Conservation (phyloP, 1,140 invertebrate species). For the Leptopilina boulardi region DNA sequence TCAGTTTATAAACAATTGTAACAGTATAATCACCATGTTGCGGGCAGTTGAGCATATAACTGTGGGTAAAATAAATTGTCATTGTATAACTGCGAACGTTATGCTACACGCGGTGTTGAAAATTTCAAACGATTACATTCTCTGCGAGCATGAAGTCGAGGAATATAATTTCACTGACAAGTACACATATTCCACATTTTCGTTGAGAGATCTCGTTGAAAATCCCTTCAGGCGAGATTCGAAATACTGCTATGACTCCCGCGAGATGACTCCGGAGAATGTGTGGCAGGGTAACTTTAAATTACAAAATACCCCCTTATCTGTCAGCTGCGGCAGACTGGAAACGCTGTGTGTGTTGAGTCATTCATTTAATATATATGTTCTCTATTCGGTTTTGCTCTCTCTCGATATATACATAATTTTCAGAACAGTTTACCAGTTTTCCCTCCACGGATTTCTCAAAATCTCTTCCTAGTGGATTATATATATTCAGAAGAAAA, state of each 20-base stretch:
- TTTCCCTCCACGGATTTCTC: no score
- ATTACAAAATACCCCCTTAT: conserved; percentile 8
- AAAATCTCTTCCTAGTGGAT: no score
- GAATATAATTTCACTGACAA: not conserved
- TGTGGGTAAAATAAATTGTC: not conserved
- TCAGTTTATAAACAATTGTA: no score
- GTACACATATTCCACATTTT: not conserved
- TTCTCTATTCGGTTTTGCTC: not conserved
- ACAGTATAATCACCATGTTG: no score
- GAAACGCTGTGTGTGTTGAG: conserved; percentile 6
- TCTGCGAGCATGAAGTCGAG: not conserved
- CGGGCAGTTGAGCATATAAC: no score
- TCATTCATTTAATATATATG: not conserved
- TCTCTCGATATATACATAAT: no score
- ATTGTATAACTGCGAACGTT: no score
- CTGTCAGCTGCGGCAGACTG: not conserved
- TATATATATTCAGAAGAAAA: no score
- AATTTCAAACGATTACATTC: not conserved
- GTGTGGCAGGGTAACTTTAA: conserved; percentile 6
- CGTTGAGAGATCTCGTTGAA: conserved; percentile 6
- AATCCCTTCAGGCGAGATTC: not conserved
- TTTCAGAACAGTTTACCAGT: no score
- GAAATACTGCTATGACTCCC: not conserved
- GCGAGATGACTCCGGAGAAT: not conserved
- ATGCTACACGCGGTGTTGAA: not conserved